Evolutionary conservation across 2,113 vertebrate species (phyloP), one percentile per base, ranked within the genome.

Genomic region (Nothobranchius kuhntae): DNA sequence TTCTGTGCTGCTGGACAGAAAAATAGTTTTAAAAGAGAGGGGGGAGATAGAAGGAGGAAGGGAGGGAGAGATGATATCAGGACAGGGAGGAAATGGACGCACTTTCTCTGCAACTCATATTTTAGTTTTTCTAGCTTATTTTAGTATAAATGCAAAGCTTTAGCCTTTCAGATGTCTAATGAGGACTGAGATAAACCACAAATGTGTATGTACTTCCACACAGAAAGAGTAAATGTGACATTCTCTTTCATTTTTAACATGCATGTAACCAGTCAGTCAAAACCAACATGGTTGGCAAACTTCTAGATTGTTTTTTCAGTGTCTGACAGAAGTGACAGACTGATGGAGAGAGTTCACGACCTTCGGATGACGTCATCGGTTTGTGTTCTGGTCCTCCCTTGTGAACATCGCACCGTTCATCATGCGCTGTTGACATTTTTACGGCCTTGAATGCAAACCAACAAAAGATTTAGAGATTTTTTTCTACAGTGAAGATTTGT

Each of bases 21-120:
- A 60, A 74, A 62, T 47, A 53, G 21, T 73, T 80, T 73, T 69
- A 38, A 75, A 59, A 66, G 65, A 66, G 75, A 77, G 1, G 44
- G 42, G 65, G 46, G 1, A 30, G 42, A 35, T 51, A 8, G 24
- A 53, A 61, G 4, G 35, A 53, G 62, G 9, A 60, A 38, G 48
- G 30, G 21, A 21, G 21, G 21, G 65, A 65, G 65, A 66, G 66
- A 62, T 50, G 67, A 71, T 30, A 70, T 62, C 59, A 86, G 82
- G 77, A 81, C 78, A 84, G 53, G 46, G 44, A 59, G 68, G 65
- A 81, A 76, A 84, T 68, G 44, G 73, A 30, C 2, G 30, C 30
- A 21, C 21, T 21, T 21, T 21, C 21, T 21, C 21, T 21, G 21
- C 21, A 21, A 21, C 21, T 21, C 21, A 21, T 21, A 21, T 10